These are phyloP conservation scores for Zapornia atra DNA, from an alignment of 2,113 vertebrate species.

Conservation along the genomic window DNA sequence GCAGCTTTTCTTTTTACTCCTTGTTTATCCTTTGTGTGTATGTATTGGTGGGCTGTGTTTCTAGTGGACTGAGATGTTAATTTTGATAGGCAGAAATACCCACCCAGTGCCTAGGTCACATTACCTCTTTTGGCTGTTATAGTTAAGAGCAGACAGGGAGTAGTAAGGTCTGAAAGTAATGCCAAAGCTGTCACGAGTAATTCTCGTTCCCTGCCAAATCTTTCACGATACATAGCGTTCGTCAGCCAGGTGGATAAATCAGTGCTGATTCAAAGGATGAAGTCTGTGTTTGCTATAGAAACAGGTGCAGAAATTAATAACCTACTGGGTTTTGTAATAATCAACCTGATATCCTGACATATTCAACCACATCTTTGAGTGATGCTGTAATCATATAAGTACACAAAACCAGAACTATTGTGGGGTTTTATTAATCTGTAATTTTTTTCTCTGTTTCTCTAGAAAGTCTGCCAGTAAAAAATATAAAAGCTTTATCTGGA, in stretches of 20 bases:
- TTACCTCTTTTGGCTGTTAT: not conserved
- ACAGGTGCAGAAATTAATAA: constrained; percentile 36
- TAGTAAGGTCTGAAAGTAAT: not conserved
- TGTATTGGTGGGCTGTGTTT: not conserved
- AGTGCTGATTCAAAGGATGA: constrained; percentile 6
- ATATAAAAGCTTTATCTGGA: not conserved
- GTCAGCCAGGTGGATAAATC: not conserved
- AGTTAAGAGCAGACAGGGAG: not conserved
- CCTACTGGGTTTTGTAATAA: not conserved
- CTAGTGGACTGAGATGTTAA: not conserved
- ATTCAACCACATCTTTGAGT: not conserved
- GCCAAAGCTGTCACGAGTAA: not conserved
- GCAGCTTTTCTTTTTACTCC: not conserved
- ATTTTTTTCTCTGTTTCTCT: not conserved
- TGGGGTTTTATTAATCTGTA: not conserved
- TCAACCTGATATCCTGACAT: not conserved
- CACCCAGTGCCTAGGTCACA: not conserved
- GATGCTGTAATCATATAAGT: not conserved
- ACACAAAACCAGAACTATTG: not conserved
- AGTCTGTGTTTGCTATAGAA: not conserved
- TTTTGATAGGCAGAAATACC: not conserved
- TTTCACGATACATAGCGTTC: not conserved
- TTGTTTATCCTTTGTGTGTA: not conserved
- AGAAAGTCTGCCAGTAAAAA: not conserved
- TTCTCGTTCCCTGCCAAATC: not conserved